Evolutionary conservation across 2,797 vertebrate genomes (phyloP).

Genomic region (Sebastes cheni): DNA sequence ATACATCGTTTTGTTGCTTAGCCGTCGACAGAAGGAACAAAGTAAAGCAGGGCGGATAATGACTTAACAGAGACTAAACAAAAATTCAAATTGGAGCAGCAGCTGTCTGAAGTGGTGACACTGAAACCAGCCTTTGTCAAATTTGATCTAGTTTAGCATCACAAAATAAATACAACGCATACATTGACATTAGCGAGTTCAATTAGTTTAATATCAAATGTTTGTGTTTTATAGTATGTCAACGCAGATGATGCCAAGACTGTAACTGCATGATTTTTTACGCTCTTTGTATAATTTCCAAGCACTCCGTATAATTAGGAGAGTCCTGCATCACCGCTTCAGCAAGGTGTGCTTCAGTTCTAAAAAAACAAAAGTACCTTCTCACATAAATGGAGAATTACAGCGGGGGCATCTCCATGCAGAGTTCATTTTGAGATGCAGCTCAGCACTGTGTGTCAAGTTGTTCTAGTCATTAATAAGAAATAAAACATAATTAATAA

Average conservation of each 20-base stretch:
- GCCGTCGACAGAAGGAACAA: not conserved
- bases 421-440: not conserved
- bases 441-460: too few species aligned
- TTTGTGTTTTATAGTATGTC: not conserved
- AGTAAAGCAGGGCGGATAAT: not conserved
- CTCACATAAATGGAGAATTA: not conserved
- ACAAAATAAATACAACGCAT: not conserved
- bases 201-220: not conserved
- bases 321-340: not conserved
- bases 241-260: not conserved
- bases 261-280: not conserved
- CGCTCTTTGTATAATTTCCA: not conserved
- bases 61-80: not conserved
- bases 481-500: too few species aligned
- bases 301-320: not conserved
- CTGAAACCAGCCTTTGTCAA: not conserved
- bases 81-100: not conserved
- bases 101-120: not conserved
- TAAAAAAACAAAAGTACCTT: not conserved
- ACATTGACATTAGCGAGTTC: not conserved
- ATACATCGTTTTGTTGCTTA: not conserved
- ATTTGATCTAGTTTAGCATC: constrained; percentile 1
- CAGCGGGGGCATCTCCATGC: not conserved
- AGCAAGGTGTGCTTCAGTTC: not conserved
- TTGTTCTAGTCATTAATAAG: too few species aligned